Evolutionary conservation across 2,113 vertebrate species (phyloP), one percentile per base, ranked within the genome.

Genomic region (Lipophrys pholis): DNA sequence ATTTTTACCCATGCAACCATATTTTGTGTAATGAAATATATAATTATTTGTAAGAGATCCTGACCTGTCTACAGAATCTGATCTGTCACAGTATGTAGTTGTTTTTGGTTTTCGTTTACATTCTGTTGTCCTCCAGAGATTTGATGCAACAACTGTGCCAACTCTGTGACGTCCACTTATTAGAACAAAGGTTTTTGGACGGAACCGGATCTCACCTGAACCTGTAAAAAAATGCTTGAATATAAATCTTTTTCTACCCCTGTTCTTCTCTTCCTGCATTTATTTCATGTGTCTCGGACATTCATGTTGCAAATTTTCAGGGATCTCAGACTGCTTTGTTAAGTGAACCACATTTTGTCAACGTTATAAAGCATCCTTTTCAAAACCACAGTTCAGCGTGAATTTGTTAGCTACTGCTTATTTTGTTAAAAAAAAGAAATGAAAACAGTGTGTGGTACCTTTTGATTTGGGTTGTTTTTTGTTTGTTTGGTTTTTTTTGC

Each of bases 241-340:
- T 82, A 92, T 60, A 75, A 76, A 85, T 70, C 16, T 49, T 87
- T 88, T 87, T 85, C 54, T 78, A 79, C 55, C 71, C 82, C 70
- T 65, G 62, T 82, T 82, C 63, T 77, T 84, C 48, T 83, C 70
- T 57, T 83, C 56, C 67, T 80, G 81, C 75, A 77, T 84, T 87
- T 70, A 82, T 78, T 85, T 48, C 45, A 45, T 9, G 51, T 79
- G 83, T 84, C 56, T 70, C 55, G 30, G 50, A 80, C 48, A 53
- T 80, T 80, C 78, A 84, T 77, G 59, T 81, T 83, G 76, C 84
- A 85, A 85, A 82, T 86, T 86, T 91, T 91, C 86, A 92, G 88
- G 89, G 87, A 89, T 87, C 79, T 89, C 83, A 85, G 81, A 90
- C 78, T 85, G 82, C 55, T 81, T 78, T 88, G 84, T 87, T 81